These are phyloP conservation scores for Ianthella basta DNA, from an alignment of 37 sponge, comb jelly and placozoan species.

Conservation along the genomic window DNA sequence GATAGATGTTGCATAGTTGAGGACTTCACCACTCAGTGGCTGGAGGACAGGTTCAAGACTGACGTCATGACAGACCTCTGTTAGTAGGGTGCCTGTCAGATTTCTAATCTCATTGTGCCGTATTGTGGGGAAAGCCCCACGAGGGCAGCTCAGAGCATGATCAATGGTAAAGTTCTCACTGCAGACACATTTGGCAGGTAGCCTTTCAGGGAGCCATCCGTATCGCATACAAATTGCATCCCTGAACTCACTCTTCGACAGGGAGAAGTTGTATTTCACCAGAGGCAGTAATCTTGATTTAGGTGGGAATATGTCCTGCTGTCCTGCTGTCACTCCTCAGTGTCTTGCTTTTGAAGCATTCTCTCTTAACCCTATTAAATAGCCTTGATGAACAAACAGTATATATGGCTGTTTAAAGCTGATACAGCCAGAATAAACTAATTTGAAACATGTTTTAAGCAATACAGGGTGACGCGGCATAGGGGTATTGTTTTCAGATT, in stretches of 20 bases:
- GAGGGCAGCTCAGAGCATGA: slow-evolving; percentile 19
- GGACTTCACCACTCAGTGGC: slow-evolving; percentile 17
- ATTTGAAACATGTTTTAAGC: too few species aligned
- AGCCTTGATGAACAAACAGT: too few species aligned
- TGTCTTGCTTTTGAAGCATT: too few species aligned
- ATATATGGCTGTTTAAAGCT: too few species aligned
- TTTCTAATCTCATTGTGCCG: slow-evolving; percentile 23
- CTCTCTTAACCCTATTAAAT: too few species aligned
- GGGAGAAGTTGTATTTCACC: slow-evolving; percentile 1
- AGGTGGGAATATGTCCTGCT: too few species aligned
- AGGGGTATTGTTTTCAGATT: too few species aligned
- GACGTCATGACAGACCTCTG: slow-evolving; percentile 26
- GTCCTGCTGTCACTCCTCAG: too few species aligned
- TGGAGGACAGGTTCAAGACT: slow-evolving; percentile 16
- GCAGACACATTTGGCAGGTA: slow-evolving; percentile 21
- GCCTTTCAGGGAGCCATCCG: slow-evolving; percentile 13
- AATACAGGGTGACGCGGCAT: too few species aligned
- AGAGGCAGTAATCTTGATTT: too few species aligned
- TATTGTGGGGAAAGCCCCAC: slow-evolving; percentile 25
- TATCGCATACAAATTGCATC: neutral
- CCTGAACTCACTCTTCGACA: slow-evolving; percentile 6
- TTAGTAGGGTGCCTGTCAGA: slow-evolving; percentile 29
- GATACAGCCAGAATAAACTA: too few species aligned
- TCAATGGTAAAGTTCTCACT: slow-evolving; percentile 17
- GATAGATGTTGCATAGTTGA: neutral